phyloP scores from a whole-genome alignment of 2,113 vertebrate species.

The Tonatia bakeri region DNA sequence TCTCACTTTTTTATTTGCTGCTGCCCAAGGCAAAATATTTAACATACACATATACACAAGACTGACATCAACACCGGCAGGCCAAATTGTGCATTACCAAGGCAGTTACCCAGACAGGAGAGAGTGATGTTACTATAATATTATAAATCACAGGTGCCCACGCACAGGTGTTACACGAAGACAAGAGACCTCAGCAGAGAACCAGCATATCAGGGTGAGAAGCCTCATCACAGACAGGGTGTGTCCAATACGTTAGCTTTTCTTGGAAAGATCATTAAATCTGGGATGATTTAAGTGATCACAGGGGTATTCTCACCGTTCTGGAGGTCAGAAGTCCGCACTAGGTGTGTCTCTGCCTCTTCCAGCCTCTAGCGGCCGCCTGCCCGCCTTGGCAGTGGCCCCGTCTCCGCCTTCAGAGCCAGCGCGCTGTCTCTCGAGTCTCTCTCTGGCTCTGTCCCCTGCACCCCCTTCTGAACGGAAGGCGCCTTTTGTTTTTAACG shows the following conservation, averaged over 20 bases:
- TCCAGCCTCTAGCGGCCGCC: too few species aligned
- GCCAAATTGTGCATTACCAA: neutral
- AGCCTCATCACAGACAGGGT: neutral
- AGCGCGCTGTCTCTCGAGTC: fast-evolving
- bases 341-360: neutral
- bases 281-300: neutral
- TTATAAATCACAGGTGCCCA: neutral
- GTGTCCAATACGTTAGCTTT: neutral
- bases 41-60: neutral
- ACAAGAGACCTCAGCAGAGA: neutral
- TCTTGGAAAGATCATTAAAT: neutral
- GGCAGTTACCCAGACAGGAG: neutral
- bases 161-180: neutral
- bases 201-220: neutral
- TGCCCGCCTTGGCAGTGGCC: too few species aligned
- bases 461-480: neutral
- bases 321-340: neutral
- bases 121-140: neutral
- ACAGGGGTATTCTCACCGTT: neutral
- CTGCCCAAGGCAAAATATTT: neutral
- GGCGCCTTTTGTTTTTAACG: neutral
- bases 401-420: neutral
- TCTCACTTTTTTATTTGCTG: neutral
- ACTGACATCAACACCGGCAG: neutral
- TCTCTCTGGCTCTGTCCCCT: neutral